Conservation (phyloP, 2,888 invertebrate species). For the Cantharis rustica region DNA sequence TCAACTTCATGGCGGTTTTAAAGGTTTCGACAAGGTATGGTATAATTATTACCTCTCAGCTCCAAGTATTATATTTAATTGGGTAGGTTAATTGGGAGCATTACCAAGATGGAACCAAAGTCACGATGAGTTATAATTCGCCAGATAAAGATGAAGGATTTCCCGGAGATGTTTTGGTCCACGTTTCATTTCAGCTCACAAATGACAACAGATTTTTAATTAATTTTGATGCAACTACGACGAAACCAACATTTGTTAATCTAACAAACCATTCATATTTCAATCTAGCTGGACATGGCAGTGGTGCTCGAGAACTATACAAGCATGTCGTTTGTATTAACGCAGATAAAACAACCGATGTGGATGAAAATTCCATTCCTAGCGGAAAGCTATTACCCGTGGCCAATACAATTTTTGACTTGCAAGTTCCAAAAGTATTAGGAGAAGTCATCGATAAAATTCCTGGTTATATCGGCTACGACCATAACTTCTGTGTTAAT, state of each 20-base stretch:
- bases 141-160: constrained; percentile 85
- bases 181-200: constrained; percentile 72
- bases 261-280: constrained; percentile 90
- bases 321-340: constrained; percentile 75
- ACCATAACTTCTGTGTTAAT: constrained; percentile 80
- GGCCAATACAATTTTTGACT: constrained; percentile 73
- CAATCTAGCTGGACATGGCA: constrained; percentile 89
- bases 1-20: constrained; percentile 82
- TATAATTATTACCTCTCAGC: background rate
- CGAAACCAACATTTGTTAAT: constrained; percentile 82
- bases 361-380: constrained; percentile 72
- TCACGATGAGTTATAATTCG: constrained; percentile 77
- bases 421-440: constrained; percentile 69
- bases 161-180: constrained; percentile 80
- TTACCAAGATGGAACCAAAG: constrained; percentile 62
- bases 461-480: constrained; percentile 72
- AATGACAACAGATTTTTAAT: constrained; percentile 76
- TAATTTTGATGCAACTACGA: constrained; percentile 74
- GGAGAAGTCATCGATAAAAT: constrained; percentile 70
- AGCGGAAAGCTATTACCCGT: constrained; percentile 76
- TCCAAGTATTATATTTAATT: background rate
- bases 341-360: constrained; percentile 76
- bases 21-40: constrained; percentile 78
- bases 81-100: constrained; percentile 70
- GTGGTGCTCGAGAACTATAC: constrained; percentile 66